phyloP scores from a whole-genome alignment of 2,113 vertebrate genomes.

The Ardeotis arabs region DNA sequence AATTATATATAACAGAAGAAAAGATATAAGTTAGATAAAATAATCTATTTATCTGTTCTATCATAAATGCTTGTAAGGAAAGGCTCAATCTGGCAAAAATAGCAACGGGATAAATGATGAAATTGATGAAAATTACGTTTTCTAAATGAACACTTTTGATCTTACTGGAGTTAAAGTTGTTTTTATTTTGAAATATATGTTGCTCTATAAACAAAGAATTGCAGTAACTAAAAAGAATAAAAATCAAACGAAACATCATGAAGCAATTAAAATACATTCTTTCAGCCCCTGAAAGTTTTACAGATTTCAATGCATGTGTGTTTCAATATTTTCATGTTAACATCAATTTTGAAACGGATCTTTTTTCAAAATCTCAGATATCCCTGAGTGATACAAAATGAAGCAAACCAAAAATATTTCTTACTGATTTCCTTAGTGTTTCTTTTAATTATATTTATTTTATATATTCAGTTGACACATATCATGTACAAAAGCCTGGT shows the following conservation, averaged over 20 bases:
- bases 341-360: not conserved
- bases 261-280: not conserved
- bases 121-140: not conserved
- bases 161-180: not conserved
- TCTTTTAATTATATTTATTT: not conserved
- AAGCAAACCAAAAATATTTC: not conserved
- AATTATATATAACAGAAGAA: not conserved
- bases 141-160: not conserved
- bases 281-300: not conserved
- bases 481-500: rapidly evolving
- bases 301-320: rapidly evolving
- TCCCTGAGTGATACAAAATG: not conserved
- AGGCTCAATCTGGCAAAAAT: not conserved
- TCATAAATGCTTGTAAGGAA: not conserved
- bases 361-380: not conserved
- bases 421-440: not conserved
- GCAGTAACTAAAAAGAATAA: not conserved
- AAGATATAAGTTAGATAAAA: not conserved
- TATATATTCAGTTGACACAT: not conserved
- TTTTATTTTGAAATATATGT: not conserved
- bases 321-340: not conserved
- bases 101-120: not conserved
- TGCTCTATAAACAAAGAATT: not conserved
- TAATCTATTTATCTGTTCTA: not conserved
- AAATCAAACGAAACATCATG: not conserved